Evolutionary conservation across 2,797 vertebrate species (phyloP).

Genomic region (Mormyrus proboscirostris): DNA sequence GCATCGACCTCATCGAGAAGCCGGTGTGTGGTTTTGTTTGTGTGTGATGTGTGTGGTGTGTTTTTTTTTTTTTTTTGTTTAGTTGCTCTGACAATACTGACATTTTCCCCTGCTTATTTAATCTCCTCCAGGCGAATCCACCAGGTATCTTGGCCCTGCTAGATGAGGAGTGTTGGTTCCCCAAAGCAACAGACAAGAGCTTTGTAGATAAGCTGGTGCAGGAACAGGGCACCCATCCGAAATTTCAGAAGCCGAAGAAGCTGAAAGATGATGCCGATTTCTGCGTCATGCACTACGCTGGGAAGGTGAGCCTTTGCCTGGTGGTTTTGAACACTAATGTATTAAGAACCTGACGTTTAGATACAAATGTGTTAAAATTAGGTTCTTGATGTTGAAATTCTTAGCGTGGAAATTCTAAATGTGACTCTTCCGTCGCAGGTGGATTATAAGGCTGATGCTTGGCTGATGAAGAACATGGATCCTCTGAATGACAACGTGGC

Average conservation of each 20-base stretch:
- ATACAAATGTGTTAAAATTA: background rate
- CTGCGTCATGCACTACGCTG: constrained; percentile 79
- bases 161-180: constrained; percentile 84
- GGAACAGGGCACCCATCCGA: constrained; percentile 76
- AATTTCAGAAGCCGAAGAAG: constrained; percentile 77
- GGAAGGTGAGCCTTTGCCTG: constrained; percentile 57
- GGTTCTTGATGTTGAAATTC: background rate
- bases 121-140: constrained; percentile 61
- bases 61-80: background rate
- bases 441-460: constrained; percentile 78
- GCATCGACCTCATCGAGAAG: constrained; percentile 94
- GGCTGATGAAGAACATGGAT: constrained; percentile 86
- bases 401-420: background rate
- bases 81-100: background rate
- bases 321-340: background rate
- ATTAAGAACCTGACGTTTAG: background rate
- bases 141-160: constrained; percentile 73
- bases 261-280: constrained; percentile 80
- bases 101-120: background rate
- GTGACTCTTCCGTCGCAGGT: constrained; percentile 53
- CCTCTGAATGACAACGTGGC: constrained; percentile 76
- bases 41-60: no score
- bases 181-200: constrained; percentile 78
- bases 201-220: constrained; percentile 79
- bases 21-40: constrained; percentile 74